These are phyloP conservation scores for Lonchura striata DNA, from an alignment of 2,113 vertebrate genomes.

Conservation along the genomic window DNA sequence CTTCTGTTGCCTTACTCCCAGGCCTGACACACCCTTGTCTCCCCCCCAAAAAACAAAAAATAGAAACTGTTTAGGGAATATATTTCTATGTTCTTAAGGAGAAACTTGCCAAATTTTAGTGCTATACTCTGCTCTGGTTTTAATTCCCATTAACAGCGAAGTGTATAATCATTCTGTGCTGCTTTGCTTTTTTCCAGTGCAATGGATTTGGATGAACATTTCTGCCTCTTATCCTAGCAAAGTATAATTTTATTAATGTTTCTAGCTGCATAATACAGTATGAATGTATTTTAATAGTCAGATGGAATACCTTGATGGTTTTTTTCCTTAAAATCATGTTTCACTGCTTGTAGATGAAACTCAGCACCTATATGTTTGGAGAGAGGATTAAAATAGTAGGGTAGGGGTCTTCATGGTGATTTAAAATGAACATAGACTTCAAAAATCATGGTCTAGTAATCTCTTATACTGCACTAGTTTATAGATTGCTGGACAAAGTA, in stretches of 20 bases:
- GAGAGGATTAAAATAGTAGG: neutral
- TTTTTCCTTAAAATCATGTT: neutral
- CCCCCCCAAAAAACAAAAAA: rapidly evolving
- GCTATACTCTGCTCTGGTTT: neutral
- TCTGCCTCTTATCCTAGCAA: neutral
- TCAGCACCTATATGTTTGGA: neutral
- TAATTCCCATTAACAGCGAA: neutral
- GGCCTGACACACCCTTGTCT: rapidly evolving
- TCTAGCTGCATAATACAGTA: neutral
- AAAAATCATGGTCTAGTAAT: neutral
- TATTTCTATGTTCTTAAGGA: neutral
- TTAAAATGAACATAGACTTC: neutral
- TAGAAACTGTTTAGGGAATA: neutral
- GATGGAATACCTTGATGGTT: neutral
- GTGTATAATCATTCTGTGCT: neutral
- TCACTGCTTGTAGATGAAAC: neutral
- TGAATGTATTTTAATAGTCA: neutral
- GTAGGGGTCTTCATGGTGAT: neutral
- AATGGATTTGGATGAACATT: neutral
- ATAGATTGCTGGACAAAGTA: neutral
- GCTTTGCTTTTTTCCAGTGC: neutral
- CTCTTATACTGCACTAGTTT: neutral
- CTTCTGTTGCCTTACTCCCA: neutral
- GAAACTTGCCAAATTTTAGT: neutral
- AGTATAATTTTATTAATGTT: neutral